These are phyloP conservation scores for Atopsyche davidsoni DNA, from an alignment of 1,140 invertebrate species.

Conservation along the genomic window DNA sequence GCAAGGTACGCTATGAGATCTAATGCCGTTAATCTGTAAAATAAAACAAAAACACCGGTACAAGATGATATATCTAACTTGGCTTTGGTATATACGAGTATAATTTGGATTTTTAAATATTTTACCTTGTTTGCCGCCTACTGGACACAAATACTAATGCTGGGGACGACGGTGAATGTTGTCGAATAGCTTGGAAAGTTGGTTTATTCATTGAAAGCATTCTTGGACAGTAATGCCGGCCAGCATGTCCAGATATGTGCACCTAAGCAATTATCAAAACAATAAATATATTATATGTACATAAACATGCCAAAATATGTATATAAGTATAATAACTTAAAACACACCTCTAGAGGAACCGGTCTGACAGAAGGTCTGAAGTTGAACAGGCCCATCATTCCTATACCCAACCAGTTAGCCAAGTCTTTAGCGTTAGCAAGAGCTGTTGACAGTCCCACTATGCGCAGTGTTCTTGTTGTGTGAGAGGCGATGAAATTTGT, in stretches of 20 bases:
- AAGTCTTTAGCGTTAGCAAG: slow-evolving; percentile 95
- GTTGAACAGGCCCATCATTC: slow-evolving; percentile 90
- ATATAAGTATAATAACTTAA: slow-evolving; percentile 10
- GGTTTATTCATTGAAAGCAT: slow-evolving; percentile 99
- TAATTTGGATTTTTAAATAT: too few relatives aligned
- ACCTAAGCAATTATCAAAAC: slow-evolving; percentile 32
- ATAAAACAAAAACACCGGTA: too few relatives aligned
- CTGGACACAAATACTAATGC: slow-evolving; percentile 96
- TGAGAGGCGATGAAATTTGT: slow-evolving; percentile 91
- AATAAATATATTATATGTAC: not conserved
- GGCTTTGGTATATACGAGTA: too few relatives aligned
- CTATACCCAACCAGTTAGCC: slow-evolving; percentile 93
- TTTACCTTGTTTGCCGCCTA: slow-evolving; percentile 80
- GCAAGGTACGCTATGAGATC: slow-evolving; percentile 93
- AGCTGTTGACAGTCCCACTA: slow-evolving; percentile 95
- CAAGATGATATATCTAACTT: too few relatives aligned
- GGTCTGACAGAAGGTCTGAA: slow-evolving; percentile 96
- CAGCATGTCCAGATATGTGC: slow-evolving; percentile 79
- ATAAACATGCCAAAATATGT: not conserved
- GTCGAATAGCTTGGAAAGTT: slow-evolving; percentile 91
- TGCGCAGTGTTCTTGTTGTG: slow-evolving; percentile 69
- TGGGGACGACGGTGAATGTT: slow-evolving; percentile 87
- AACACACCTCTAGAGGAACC: slow-evolving; percentile 92
- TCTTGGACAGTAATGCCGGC: slow-evolving; percentile 97
- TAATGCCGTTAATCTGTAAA: slow-evolving; percentile 78